Evolutionary conservation across 2,113 vertebrate species (phyloP).

Genomic region (Calonectris borealis): DNA sequence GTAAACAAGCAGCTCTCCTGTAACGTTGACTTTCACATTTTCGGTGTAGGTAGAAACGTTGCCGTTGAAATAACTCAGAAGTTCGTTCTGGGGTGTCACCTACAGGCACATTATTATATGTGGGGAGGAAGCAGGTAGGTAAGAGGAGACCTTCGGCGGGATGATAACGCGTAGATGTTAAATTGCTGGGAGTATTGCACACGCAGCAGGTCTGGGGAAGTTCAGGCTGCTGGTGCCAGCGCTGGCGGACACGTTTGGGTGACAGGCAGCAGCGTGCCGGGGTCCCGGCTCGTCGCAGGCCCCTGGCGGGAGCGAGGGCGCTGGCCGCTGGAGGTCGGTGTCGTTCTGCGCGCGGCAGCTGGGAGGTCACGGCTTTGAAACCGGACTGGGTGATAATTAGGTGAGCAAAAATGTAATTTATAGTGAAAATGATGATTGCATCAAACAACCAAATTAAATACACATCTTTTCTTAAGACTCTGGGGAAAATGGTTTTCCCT

Average conservation of each 20-base stretch:
- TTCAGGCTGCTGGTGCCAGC: background rate
- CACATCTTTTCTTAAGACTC: background rate
- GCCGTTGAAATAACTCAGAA: background rate
- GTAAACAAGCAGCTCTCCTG: background rate
- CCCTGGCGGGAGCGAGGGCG: accelerated
- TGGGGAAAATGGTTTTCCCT: background rate
- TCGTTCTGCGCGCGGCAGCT: background rate
- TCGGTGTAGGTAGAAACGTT: background rate
- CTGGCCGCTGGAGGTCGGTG: background rate
- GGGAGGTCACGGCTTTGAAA: background rate
- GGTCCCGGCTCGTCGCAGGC: background rate
- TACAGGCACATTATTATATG: accelerated
- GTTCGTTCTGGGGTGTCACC: background rate
- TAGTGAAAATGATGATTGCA: background rate
- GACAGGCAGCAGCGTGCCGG: background rate
- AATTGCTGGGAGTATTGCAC: background rate
- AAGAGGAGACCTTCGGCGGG: background rate
- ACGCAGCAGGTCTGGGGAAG: background rate
- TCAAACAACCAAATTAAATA: background rate
- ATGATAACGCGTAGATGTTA: background rate
- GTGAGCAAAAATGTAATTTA: background rate
- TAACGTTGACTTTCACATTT: accelerated
- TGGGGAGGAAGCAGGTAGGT: background rate
- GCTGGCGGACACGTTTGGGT: background rate
- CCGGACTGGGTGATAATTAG: background rate